phyloP scores from a whole-genome alignment of 2,797 vertebrate genomes.

The Huso huso region DNA sequence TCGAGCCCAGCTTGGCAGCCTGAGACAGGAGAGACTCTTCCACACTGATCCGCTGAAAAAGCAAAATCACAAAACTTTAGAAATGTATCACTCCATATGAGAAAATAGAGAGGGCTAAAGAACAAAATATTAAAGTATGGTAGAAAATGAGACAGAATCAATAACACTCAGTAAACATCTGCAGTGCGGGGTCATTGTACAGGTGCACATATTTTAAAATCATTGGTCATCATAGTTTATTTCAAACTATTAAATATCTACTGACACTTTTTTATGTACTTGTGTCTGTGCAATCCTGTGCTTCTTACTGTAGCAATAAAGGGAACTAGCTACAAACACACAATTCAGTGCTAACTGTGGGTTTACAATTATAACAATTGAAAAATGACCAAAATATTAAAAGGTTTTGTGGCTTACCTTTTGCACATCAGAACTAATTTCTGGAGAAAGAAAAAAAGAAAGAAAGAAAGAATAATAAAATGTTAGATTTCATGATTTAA shows the following conservation, averaged over 20 bases:
- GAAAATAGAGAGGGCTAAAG: background rate
- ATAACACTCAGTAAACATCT: too few species aligned
- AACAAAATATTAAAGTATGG: background rate
- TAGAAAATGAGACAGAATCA: too few species aligned
- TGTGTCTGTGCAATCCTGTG: too few species aligned
- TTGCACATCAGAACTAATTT: slow-evolving; percentile 56
- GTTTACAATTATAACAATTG: background rate
- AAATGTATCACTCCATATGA: background rate
- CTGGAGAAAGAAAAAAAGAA: slow-evolving; percentile 38
- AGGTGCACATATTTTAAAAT: too few species aligned
- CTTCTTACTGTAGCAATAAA: too few species aligned
- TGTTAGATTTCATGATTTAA: too few species aligned
- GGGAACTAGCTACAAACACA: too few species aligned
- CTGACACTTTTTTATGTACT: too few species aligned
- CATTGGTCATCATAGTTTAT: too few species aligned
- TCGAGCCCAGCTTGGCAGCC: slow-evolving; percentile 55
- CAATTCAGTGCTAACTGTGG: background rate
- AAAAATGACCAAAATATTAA: background rate
- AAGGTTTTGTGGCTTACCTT: slow-evolving; percentile 50
- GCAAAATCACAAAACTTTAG: background rate
- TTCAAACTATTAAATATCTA: too few species aligned
- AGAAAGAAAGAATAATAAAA: background rate
- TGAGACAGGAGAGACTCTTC: slow-evolving; percentile 65
- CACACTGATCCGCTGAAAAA: slow-evolving; percentile 57
- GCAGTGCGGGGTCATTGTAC: too few species aligned